Conservation (phyloP, 2,888 invertebrate genomes). For the Myopa testacea region DNA sequence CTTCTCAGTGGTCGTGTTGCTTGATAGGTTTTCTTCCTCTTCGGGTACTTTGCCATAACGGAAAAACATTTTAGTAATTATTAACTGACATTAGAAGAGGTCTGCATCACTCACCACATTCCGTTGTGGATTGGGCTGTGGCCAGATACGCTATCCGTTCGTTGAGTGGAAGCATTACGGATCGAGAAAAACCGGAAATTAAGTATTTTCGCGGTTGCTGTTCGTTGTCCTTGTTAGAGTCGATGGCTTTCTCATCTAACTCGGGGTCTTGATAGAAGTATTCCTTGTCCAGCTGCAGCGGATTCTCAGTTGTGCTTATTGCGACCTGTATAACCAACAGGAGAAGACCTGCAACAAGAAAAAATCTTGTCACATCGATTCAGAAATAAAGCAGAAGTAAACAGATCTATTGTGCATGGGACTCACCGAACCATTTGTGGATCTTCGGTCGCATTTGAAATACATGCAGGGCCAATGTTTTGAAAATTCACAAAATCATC, state of each 20-base stretch:
- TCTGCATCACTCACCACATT: slow-evolving; percentile 40
- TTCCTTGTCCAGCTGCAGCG: slow-evolving; percentile 42
- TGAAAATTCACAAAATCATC: slow-evolving; percentile 23
- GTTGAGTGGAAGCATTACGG: slow-evolving; percentile 13
- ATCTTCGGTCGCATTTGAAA: slow-evolving; percentile 55
- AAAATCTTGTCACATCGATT: not conserved
- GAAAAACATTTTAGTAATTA: not conserved
- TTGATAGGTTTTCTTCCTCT: slow-evolving; percentile 14
- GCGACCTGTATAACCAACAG: slow-evolving; percentile 36
- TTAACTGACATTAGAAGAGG: no score
- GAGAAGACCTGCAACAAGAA: slow-evolving; percentile 27
- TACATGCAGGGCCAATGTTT: slow-evolving; percentile 48
- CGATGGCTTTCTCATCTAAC: slow-evolving; percentile 43
- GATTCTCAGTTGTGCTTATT: slow-evolving; percentile 30
- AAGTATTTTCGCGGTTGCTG: slow-evolving; percentile 33
- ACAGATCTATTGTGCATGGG: not conserved
- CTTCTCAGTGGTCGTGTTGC: slow-evolving; percentile 34
- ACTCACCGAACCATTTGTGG: slow-evolving; percentile 55
- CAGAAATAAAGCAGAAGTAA: no score
- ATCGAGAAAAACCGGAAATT: slow-evolving; percentile 29
- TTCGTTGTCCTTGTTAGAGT: slow-evolving; percentile 22
- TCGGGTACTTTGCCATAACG: slow-evolving; percentile 15
- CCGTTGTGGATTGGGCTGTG: slow-evolving; percentile 35
- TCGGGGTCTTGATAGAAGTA: slow-evolving; percentile 47
- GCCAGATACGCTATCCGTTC: slow-evolving; percentile 9